Evolutionary conservation across 2,888 invertebrate genomes (phyloP).

Genomic region (Pemphredon lugubris): DNA sequence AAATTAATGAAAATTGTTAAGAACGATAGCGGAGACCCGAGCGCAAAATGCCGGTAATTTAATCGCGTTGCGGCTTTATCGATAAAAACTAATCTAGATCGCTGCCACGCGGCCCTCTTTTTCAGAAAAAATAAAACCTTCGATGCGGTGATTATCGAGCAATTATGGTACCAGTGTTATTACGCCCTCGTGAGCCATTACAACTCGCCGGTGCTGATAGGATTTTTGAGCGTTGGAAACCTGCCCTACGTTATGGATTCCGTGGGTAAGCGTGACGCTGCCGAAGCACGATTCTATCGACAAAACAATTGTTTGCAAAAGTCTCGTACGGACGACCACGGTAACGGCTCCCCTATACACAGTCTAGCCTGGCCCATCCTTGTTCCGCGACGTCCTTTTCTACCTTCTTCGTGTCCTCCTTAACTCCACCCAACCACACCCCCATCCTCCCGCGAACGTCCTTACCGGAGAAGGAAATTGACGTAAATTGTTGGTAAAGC

Average conservation of each 20-base stretch:
- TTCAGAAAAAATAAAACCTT: slow-evolving; percentile 69
- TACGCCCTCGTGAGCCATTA: slow-evolving; percentile 74
- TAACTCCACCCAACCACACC: too few species aligned
- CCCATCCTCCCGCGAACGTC: slow-evolving; percentile 33
- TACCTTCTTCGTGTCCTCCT: neutral
- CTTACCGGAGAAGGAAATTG: slow-evolving; percentile 64
- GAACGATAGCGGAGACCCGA: neutral
- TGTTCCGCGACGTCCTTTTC: slow-evolving; percentile 13
- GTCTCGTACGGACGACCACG: neutral
- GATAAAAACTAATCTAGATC: slow-evolving; percentile 35
- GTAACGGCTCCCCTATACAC: slow-evolving; percentile 10
- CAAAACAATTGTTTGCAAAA: slow-evolving; percentile 25
- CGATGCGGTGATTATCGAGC: slow-evolving; percentile 76
- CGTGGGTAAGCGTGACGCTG: slow-evolving; percentile 66
- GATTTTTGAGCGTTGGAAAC: slow-evolving; percentile 77
- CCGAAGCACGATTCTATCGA: slow-evolving; percentile 13
- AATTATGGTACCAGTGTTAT: slow-evolving; percentile 77
- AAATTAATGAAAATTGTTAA: slow-evolving; percentile 21
- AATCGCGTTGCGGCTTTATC: slow-evolving; percentile 30
- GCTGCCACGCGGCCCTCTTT: slow-evolving; percentile 19
- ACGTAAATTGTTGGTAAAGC: slow-evolving; percentile 70
- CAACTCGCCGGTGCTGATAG: slow-evolving; percentile 74
- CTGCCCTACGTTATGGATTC: slow-evolving; percentile 77
- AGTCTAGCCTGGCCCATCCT: neutral
- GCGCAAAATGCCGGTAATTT: slow-evolving; percentile 29